Evolutionary conservation across 2,888 invertebrate species (phyloP).

Genomic region (Cheilosia grossa): DNA sequence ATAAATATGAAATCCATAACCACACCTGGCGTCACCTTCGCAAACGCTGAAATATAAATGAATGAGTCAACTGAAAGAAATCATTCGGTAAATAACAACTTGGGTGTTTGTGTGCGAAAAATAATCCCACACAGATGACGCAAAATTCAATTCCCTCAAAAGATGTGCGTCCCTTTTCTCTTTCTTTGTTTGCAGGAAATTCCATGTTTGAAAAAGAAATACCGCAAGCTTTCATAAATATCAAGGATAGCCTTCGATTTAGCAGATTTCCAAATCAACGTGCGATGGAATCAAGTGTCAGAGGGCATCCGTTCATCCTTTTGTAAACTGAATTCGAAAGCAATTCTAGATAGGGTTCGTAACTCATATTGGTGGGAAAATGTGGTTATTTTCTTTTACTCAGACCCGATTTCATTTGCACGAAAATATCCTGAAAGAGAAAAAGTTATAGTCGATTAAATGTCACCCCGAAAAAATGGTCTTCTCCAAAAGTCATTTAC

Average conservation of each 20-base stretch:
- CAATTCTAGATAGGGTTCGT: constrained; percentile 40
- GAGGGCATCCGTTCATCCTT: constrained; percentile 34
- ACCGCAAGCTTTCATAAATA: constrained; percentile 33
- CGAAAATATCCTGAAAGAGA: constrained; percentile 12
- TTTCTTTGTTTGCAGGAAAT: constrained; percentile 5
- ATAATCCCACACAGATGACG: not conserved
- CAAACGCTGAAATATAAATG: constrained; percentile 48
- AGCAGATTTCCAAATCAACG: constrained; percentile 13
- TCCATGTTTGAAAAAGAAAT: constrained; percentile 3
- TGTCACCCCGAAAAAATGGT: constrained; percentile 6
- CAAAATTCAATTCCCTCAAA: not conserved
- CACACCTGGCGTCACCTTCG: constrained; percentile 40
- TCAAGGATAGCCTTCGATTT: constrained; percentile 8
- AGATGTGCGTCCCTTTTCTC: constrained; percentile 3
- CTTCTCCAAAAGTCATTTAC: constrained; percentile 47
- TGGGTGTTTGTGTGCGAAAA: not conserved
- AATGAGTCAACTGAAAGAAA: constrained; percentile 52
- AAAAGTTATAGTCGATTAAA: constrained; percentile 43
- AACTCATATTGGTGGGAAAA: constrained; percentile 19
- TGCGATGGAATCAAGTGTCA: constrained; percentile 43
- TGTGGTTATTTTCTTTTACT: not conserved
- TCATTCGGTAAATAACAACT: not conserved
- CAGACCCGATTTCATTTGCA: constrained; percentile 10
- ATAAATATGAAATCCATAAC: not conserved
- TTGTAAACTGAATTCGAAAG: constrained; percentile 25